phyloP scores from a whole-genome alignment of 2,797 vertebrate species.

The Betta splendens region DNA sequence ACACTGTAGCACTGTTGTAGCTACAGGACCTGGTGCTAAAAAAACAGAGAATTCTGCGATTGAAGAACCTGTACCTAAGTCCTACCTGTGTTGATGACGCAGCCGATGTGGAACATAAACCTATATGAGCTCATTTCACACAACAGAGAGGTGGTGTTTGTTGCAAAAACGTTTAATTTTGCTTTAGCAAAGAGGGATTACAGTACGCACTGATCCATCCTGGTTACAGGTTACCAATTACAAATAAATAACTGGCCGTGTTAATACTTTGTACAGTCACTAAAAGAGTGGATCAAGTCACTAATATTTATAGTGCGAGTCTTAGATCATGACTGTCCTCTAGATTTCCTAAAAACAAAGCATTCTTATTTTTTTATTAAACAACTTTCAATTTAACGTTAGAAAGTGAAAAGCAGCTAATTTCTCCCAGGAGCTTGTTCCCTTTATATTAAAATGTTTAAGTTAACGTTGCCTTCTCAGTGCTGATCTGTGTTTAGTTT shows the following conservation, averaged over 20 bases:
- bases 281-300: slow-evolving; percentile 72
- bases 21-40: too few species aligned
- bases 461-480: slow-evolving; percentile 31
- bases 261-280: slow-evolving; percentile 79
- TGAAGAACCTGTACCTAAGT: too few species aligned
- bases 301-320: slow-evolving; percentile 61
- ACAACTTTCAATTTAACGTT: slow-evolving; percentile 61
- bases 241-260: slow-evolving; percentile 86
- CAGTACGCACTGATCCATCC: slow-evolving; percentile 79
- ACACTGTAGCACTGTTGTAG: too few species aligned
- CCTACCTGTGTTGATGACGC: too few species aligned
- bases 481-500: slow-evolving; percentile 21
- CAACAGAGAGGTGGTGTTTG: slow-evolving; percentile 18
- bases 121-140: not conserved
- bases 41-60: too few species aligned
- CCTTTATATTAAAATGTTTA: slow-evolving; percentile 68
- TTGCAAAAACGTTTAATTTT: slow-evolving; percentile 81
- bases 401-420: slow-evolving; percentile 58
- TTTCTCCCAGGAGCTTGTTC: slow-evolving; percentile 62
- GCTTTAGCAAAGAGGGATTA: slow-evolving; percentile 76
- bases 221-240: slow-evolving; percentile 81
- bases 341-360: slow-evolving; percentile 59
- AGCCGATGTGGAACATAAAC: not conserved
- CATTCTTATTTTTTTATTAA: slow-evolving; percentile 64
- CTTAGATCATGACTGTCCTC: slow-evolving; percentile 49